Evolutionary conservation across 92 coral and sea anemone species (phyloP).

Genomic region (Siderastrea radians): DNA sequence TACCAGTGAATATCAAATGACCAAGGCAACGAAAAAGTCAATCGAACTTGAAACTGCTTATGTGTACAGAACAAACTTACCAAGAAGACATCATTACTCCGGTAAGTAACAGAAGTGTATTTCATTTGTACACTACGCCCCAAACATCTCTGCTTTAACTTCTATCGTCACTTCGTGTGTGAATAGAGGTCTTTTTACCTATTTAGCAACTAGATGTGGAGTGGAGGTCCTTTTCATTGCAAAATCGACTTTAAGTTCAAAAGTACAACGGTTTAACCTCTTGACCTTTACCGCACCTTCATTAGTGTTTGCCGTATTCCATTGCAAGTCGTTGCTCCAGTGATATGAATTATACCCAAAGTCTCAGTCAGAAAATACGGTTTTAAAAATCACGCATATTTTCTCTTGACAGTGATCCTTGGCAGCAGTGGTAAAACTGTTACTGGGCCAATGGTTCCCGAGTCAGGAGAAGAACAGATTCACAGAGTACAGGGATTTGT

Average conservation of each 20-base stretch:
- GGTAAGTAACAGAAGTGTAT: slow-evolving; percentile 48
- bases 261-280: no score
- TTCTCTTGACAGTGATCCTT: slow-evolving; percentile 63
- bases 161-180: no score
- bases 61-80: slow-evolving; percentile 72
- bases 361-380: not conserved
- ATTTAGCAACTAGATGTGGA: no score
- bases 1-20: slow-evolving; percentile 26
- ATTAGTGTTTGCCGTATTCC: no score
- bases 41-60: slow-evolving; percentile 87
- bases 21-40: slow-evolving; percentile 66
- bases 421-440: slow-evolving; percentile 89
- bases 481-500: slow-evolving; percentile 91
- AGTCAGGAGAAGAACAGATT: slow-evolving; percentile 72
- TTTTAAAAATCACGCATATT: not conserved
- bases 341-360: no score
- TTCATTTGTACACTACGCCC: no score
- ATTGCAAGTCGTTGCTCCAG: no score
- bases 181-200: no score
- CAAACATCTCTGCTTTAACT: no score
- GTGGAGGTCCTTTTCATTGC: no score
- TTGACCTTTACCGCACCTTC: no score
- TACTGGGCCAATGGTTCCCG: slow-evolving; percentile 77
- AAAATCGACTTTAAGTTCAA: no score
- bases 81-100: slow-evolving; percentile 80